Percentiles rank a stretch among this genome's conserved stretches.
Conservation (phyloP, 2,888 invertebrate species). For the Oasisia sp. region DNA sequence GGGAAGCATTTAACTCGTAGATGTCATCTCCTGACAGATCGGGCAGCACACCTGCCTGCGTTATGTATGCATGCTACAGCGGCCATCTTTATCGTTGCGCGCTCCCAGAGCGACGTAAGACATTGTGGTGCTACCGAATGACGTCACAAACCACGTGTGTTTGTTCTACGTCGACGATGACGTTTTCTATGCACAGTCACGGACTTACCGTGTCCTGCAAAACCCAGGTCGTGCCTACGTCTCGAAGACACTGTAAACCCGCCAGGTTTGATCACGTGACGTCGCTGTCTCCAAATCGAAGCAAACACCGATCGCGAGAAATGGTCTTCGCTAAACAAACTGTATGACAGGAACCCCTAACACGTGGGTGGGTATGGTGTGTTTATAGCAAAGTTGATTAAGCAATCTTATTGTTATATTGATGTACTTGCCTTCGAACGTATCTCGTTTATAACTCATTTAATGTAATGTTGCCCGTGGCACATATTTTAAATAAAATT, state of each 20-base stretch:
- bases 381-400: background rate
- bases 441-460: background rate
- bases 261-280: background rate
- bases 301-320: background rate
- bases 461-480: background rate
- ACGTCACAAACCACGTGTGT: background rate
- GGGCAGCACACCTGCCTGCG: background rate
- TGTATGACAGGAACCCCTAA: background rate
- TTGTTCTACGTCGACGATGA: background rate
- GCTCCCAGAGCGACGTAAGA: background rate
- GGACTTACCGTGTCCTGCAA: background rate
- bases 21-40: background rate
- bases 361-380: background rate
- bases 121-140: background rate
- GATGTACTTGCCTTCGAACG: slow-evolving; percentile 13
- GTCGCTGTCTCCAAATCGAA: background rate
- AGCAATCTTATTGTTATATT: background rate
- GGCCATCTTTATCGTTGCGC: background rate
- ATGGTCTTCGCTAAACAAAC: background rate
- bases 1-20: background rate
- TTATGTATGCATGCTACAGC: background rate
- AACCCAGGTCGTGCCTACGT: background rate
- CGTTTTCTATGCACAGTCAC: slow-evolving; percentile 13
- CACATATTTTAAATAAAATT: slow-evolving; percentile 5
- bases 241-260: background rate